These are phyloP conservation scores for Phortica magna DNA, from an alignment of 2,888 invertebrate species.

Conservation along the genomic window DNA sequence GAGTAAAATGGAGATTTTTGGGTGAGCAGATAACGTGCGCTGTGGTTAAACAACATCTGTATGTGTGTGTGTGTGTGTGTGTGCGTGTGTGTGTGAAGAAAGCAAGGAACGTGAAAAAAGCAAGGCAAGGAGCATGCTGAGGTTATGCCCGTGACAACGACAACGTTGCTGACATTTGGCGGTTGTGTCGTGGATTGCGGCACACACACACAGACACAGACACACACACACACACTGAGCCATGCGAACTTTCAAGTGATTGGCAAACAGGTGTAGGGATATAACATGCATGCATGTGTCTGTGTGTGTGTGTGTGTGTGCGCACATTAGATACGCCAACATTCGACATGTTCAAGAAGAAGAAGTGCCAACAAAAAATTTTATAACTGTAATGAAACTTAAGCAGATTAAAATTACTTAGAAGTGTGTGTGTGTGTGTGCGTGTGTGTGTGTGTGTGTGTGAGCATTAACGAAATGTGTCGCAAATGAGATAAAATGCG, in stretches of 20 bases:
- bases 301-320: slow-evolving; percentile 21
- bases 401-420: slow-evolving; percentile 64
- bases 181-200: slow-evolving; percentile 45
- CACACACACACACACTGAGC: slow-evolving; percentile 33
- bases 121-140: slow-evolving; percentile 37
- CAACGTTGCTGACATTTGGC: neutral
- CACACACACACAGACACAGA: slow-evolving; percentile 53
- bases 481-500: slow-evolving; percentile 6
- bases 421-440: neutral
- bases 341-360: neutral
- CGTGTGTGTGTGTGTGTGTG: too few species aligned
- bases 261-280: slow-evolving; percentile 62
- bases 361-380: slow-evolving; percentile 57
- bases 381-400: slow-evolving; percentile 65
- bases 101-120: slow-evolving; percentile 63
- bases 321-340: slow-evolving; percentile 3
- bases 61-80: slow-evolving; percentile 32
- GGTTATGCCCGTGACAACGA: too few species aligned
- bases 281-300: slow-evolving; percentile 40
- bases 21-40: too few species aligned
- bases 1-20: too few species aligned
- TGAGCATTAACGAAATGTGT: neutral
- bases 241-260: neutral
- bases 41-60: neutral
- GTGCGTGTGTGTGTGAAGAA: slow-evolving; percentile 60